These are phyloP conservation scores for Lasioglossum marginatum DNA, from an alignment of 2,888 invertebrate genomes.

Conservation along the genomic window DNA sequence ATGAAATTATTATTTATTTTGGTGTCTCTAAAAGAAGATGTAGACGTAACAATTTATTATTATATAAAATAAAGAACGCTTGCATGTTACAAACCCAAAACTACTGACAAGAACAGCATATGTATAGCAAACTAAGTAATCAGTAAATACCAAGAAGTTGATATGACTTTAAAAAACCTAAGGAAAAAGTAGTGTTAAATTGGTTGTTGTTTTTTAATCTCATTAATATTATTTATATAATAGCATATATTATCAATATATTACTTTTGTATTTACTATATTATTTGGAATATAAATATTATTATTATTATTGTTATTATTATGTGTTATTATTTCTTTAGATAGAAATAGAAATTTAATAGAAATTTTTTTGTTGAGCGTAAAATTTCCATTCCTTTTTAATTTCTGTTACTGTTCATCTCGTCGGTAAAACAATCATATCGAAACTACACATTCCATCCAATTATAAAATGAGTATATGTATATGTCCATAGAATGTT, in stretches of 20 bases:
- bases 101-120: too few relatives aligned
- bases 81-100: neutral
- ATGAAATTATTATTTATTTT: neutral
- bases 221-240: neutral
- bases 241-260: too few relatives aligned
- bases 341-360: too few relatives aligned
- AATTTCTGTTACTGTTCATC: too few relatives aligned
- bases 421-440: neutral
- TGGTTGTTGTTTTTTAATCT: neutral
- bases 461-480: neutral
- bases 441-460: neutral
- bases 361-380: too few relatives aligned
- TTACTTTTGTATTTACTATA: too few relatives aligned
- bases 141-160: too few relatives aligned
- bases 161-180: too few relatives aligned
- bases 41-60: neutral
- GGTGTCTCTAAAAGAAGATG: neutral
- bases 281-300: too few relatives aligned
- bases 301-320: neutral
- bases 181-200: neutral
- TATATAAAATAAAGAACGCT: neutral
- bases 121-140: too few relatives aligned
- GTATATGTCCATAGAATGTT: neutral
- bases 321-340: too few relatives aligned
- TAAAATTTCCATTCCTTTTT: too few relatives aligned